Base-by-base conservation (phyloP, 2,888 invertebrate genomes). In the Sycophila texana region DNA sequence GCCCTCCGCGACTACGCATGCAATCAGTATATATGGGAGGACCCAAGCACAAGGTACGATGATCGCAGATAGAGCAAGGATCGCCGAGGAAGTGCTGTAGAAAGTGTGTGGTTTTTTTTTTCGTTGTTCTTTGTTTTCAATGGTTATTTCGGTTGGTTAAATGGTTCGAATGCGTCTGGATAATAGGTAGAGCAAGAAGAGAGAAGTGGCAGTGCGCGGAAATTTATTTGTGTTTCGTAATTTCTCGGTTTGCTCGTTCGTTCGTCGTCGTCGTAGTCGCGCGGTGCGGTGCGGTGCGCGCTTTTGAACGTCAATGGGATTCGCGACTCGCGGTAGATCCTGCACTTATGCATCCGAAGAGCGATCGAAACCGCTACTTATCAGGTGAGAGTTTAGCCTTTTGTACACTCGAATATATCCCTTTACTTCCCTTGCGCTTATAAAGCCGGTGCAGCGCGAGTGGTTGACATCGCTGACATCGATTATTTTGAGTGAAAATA, bases 321-420 rank as follows among this genome's bases (percentile, higher is more conserved):
- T 87, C 85, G 85, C 85, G 85, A 83, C 83, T 81, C 86, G 84
- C 85, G 84, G 81, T 82, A 82, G 83, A 85, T 88, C 84, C 80
- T 82, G 84, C 86, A 86, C 86, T 84, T 86, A 87, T 87, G 86
- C 87, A 86, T 86, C 86, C 84, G 85, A 87, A 86, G 84, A 85
- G 83, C 85, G 81, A 82, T 85, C 85, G 85, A 86, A 84, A 84
- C 86, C 85, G 85, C 85, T 85, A 85, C 85, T 83, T 85, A 83
- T 84, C 85, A 86, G 85, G 86, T 85, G 83, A 84, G 80, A 82
- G 76, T 75, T 10, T 68, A 77, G 70, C 81, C 10, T 39, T 63
- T 5, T 57, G 0, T n/a, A 10, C 39, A 10, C 39, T 10, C 10
- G 1, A 30, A 30, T 30, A 39, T 39, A 26, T 10, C 39, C 39